phyloP scores from a whole-genome alignment of 2,113 vertebrate species.

The Rhegmatorhina hoffmannsi region DNA sequence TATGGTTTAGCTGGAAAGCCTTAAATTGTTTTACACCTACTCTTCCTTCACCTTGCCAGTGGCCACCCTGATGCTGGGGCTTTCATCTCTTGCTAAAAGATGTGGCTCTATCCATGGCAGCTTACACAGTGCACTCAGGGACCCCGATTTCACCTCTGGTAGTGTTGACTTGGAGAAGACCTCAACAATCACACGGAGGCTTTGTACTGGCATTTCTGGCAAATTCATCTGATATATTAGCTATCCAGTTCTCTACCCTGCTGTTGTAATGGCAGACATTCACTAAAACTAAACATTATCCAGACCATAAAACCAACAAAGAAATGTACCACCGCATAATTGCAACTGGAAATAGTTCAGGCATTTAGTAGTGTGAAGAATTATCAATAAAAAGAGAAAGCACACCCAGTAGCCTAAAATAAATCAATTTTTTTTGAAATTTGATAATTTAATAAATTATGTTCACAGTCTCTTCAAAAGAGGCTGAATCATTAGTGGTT shows the following conservation, averaged over 20 bases:
- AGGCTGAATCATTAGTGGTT: neutral
- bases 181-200: neutral
- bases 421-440: conserved; percentile 16
- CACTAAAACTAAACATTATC: neutral
- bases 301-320: conserved; percentile 26
- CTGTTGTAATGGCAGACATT: neutral
- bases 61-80: neutral
- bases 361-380: neutral
- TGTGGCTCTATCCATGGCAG: neutral
- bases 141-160: neutral
- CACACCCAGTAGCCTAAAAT: neutral
- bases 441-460: neutral
- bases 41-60: rapidly evolving
- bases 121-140: rapidly evolving
- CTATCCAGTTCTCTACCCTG: neutral
- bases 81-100: rapidly evolving
- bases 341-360: conserved; percentile 1
- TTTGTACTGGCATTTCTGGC: neutral
- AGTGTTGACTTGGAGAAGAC: neutral
- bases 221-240: neutral
- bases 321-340: neutral
- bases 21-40: neutral
- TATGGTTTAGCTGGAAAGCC: neutral
- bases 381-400: neutral
- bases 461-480: neutral